These are phyloP conservation scores for Acrobasis suavella DNA, from an alignment of 2,888 invertebrate genomes.

Conservation along the genomic window DNA sequence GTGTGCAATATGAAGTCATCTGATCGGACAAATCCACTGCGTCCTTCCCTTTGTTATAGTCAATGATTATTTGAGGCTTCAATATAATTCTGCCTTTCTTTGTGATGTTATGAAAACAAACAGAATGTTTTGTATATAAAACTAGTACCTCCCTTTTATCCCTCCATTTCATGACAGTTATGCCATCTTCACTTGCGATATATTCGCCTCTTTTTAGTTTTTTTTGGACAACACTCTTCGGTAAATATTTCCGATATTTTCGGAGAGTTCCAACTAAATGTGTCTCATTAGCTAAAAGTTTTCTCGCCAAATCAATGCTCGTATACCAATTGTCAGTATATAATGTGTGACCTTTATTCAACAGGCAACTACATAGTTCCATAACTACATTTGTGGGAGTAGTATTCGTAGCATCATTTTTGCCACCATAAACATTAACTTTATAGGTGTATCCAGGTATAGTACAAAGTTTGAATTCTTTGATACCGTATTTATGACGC, in stretches of 20 bases:
- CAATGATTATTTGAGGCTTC: constrained; percentile 36
- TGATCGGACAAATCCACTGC: constrained; percentile 43
- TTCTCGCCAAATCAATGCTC: constrained; percentile 34
- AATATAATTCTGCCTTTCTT: constrained; percentile 17
- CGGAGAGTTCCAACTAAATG: constrained; percentile 39
- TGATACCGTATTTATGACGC: constrained; percentile 37
- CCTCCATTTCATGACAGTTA: constrained; percentile 35
- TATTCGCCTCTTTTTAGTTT: constrained; percentile 36
- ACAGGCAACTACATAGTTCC: constrained; percentile 38
- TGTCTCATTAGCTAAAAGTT: constrained; percentile 36
- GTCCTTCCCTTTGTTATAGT: constrained; percentile 41
- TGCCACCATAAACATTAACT: constrained; percentile 37
- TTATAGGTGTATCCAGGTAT: constrained; percentile 36
- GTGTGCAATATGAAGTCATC: constrained; percentile 37
- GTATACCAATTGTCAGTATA: constrained; percentile 41
- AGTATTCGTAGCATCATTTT: constrained; percentile 37
- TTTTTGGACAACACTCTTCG: constrained; percentile 33
- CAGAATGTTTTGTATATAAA: constrained; percentile 37
- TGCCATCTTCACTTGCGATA: constrained; percentile 34
- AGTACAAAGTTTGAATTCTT: constrained; percentile 39
- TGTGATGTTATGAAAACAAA: constrained; percentile 11
- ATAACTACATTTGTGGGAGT: constrained; percentile 41
- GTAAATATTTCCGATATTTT: constrained; percentile 36
- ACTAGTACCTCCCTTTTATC: constrained; percentile 36
- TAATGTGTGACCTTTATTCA: constrained; percentile 39